These are phyloP conservation scores for Clepsis dumicolana DNA, from an alignment of 2,888 invertebrate species.

Conservation along the genomic window DNA sequence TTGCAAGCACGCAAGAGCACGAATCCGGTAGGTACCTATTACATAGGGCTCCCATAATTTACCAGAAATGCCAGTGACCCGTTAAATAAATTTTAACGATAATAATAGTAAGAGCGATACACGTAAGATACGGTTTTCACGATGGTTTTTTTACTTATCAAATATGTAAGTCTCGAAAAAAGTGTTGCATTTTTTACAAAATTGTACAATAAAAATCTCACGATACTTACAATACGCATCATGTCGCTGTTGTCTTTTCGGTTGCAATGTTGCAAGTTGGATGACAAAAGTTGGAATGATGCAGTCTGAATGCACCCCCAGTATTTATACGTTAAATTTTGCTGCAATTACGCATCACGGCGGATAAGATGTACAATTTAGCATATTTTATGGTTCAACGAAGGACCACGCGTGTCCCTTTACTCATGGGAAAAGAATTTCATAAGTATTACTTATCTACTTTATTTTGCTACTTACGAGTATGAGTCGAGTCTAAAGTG, in stretches of 20 bases:
- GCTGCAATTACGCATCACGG: slow-evolving; percentile 74
- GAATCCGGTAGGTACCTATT: slow-evolving; percentile 25
- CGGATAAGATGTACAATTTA: slow-evolving; percentile 57
- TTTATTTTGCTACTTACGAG: not conserved
- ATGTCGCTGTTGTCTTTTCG: slow-evolving; percentile 55
- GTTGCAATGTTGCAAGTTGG: slow-evolving; percentile 57
- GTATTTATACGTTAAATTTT: slow-evolving; percentile 81
- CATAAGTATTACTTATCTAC: not conserved
- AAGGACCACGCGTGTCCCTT: slow-evolving; percentile 60
- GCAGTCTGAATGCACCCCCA: slow-evolving; percentile 74
- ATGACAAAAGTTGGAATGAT: slow-evolving; percentile 75
- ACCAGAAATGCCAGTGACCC: slow-evolving; percentile 25
- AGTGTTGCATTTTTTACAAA: not conserved
- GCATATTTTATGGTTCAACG: slow-evolving; percentile 73
- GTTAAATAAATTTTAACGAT: slow-evolving; percentile 29
- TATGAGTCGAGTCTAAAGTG: not conserved
- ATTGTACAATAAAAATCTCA: not conserved
- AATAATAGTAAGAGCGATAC: slow-evolving; percentile 6
- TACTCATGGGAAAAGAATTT: slow-evolving; percentile 49
- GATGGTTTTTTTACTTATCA: not conserved
- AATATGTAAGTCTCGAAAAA: not conserved
- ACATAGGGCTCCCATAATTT: slow-evolving; percentile 15
- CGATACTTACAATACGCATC: slow-evolving; percentile 77
- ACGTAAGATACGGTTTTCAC: slow-evolving; percentile 12
- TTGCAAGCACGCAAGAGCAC: slow-evolving; percentile 23